phyloP scores from a whole-genome alignment of 2,797 vertebrate genomes.

The Ptychadena robeensis region DNA sequence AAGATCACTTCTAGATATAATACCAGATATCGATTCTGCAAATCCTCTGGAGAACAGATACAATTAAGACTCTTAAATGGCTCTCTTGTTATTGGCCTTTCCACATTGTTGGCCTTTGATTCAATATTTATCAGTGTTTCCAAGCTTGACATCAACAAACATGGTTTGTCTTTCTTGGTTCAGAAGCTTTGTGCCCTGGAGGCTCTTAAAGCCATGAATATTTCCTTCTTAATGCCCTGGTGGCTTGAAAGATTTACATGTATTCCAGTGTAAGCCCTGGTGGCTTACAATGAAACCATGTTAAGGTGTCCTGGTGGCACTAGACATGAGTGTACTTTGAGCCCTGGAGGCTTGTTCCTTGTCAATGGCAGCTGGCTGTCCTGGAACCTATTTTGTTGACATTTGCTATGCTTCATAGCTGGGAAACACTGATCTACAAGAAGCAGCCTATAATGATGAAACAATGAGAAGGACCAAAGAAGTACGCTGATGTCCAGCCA shows the following conservation, averaged over 20 bases:
- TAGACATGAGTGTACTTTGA: background rate
- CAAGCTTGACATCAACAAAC: slow-evolving; percentile 34
- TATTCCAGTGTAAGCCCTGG: slow-evolving; percentile 41
- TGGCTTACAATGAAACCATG: slow-evolving; percentile 16
- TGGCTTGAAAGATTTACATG: slow-evolving; percentile 39
- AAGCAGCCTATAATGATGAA: slow-evolving; percentile 22
- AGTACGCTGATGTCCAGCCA: slow-evolving; percentile 11
- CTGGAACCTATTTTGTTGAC: slow-evolving; percentile 18
- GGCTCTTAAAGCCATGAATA: slow-evolving; percentile 11
- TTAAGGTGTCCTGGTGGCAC: slow-evolving; percentile 35
- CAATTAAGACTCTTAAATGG: slow-evolving; percentile 10
- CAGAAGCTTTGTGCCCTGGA: slow-evolving; percentile 32
- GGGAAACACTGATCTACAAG: slow-evolving; percentile 34
- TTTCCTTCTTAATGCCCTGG: slow-evolving; percentile 28
- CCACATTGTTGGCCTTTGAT: background rate
- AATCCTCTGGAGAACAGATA: slow-evolving; percentile 6
- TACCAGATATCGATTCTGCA: background rate
- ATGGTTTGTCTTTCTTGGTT: background rate
- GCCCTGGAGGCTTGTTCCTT: slow-evolving; percentile 44
- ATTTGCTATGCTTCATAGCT: slow-evolving; percentile 12
- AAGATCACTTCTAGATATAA: background rate
- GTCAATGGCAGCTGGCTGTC: slow-evolving; percentile 54
- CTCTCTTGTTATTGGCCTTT: background rate
- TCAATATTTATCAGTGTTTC: slow-evolving; percentile 15
- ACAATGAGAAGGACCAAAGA: background rate